A percentile compares a stretch with the other conserved stretches of the same genome.
These are phyloP conservation scores for Ibidorhyncha struthersii DNA, from an alignment of 2,113 vertebrate species.

Conservation along the genomic window DNA sequence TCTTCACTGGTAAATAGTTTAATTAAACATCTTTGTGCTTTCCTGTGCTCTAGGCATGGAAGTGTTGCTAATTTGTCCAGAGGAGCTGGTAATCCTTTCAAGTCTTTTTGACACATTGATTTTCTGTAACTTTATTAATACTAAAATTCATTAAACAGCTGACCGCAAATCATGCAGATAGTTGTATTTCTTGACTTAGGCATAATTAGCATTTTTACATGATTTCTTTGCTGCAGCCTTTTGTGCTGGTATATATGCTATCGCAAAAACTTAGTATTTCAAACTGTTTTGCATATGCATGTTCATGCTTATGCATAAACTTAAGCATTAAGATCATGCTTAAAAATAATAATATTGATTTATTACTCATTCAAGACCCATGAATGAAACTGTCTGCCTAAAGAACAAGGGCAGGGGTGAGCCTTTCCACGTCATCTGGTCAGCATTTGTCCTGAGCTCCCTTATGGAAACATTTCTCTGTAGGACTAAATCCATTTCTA, in stretches of 20 bases:
- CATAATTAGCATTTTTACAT: slow-evolving; percentile 37
- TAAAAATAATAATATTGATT: neutral
- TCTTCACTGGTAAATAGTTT: slow-evolving; percentile 35
- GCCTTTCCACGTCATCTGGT: neutral
- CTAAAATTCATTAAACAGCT: slow-evolving; percentile 51
- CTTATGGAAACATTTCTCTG: neutral
- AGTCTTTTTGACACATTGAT: slow-evolving; percentile 53
- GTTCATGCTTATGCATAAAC: neutral
- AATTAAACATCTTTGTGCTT: slow-evolving; percentile 46
- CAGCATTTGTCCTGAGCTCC: neutral
- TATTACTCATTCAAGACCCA: neutral
- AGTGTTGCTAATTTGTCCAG: slow-evolving; percentile 43
- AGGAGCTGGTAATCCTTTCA: slow-evolving; percentile 46
- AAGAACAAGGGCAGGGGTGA: neutral
- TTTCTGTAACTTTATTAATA: slow-evolving; percentile 60
- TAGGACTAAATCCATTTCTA: neutral
- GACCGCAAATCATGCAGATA: slow-evolving; percentile 26
- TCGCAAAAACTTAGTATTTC: neutral
- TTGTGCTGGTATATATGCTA: neutral
- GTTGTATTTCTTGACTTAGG: slow-evolving; percentile 13
- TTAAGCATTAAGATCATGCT: neutral
- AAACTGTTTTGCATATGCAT: neutral
- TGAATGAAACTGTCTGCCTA: neutral
- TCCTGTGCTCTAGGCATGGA: slow-evolving; percentile 12
- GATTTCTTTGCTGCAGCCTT: slow-evolving; percentile 6